phyloP scores from a whole-genome alignment of 2,797 vertebrate genomes.

The Macropus fuliginosus region DNA sequence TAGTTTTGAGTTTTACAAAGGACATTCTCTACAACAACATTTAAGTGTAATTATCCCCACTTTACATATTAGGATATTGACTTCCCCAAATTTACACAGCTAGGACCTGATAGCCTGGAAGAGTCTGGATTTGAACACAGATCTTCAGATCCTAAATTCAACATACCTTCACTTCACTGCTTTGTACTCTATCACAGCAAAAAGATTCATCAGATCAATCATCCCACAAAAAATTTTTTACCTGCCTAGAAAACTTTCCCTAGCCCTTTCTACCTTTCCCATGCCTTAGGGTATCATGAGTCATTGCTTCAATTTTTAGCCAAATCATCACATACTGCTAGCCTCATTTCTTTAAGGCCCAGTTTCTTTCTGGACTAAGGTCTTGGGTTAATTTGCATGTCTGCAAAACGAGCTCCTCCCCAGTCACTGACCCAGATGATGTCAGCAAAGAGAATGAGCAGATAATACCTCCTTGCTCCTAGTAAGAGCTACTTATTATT shows the following conservation, averaged over 20 bases:
- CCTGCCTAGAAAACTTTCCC: not conserved
- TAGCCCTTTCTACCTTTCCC: not conserved
- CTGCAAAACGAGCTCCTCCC: not conserved
- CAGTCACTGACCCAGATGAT: not conserved
- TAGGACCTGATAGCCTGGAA: not conserved
- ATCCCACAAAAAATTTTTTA: not conserved
- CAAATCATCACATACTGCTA: not conserved
- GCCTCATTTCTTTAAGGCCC: constrained; percentile 3
- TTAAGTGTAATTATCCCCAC: not conserved
- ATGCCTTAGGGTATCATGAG: not conserved
- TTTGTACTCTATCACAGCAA: not conserved
- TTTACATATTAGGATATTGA: not conserved
- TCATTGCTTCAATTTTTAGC: not conserved
- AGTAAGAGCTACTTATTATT: not conserved
- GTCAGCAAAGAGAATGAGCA: not conserved
- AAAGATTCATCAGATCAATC: not conserved
- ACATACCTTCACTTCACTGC: not conserved
- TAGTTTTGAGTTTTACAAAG: not conserved
- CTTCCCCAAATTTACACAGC: not conserved
- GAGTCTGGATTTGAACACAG: not conserved
- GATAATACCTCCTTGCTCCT: not conserved
- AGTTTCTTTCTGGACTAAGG: not conserved
- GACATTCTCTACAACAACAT: not conserved
- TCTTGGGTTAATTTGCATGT: not conserved
- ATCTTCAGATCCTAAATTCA: not conserved